phyloP scores from a whole-genome alignment of 2,113 vertebrate species.

The Picathartes gymnocephalus region DNA sequence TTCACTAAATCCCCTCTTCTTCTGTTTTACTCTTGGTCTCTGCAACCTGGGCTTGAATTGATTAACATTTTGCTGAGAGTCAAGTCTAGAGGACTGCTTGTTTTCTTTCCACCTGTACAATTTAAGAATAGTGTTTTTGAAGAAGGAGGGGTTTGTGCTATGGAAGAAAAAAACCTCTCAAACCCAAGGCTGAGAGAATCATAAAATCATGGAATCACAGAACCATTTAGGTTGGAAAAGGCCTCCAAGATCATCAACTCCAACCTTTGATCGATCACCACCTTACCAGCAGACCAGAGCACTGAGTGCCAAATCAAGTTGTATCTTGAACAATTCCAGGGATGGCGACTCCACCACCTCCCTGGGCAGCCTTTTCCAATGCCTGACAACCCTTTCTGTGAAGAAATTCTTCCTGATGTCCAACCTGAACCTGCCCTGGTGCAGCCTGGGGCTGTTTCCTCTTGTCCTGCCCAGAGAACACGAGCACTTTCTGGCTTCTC shows the following conservation, averaged over 20 bases:
- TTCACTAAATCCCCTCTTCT: background rate
- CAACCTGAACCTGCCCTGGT: background rate
- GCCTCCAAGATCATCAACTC: background rate
- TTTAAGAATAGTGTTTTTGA: background rate
- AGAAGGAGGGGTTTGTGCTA: background rate
- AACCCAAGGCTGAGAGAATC: background rate
- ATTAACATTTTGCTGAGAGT: background rate
- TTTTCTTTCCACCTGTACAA: background rate
- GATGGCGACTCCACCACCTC: background rate
- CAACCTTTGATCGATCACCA: background rate
- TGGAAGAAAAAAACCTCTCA: background rate
- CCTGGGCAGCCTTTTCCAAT: background rate
- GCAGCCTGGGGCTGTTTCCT: background rate
- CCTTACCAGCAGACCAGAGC: background rate
- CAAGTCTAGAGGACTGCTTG: background rate
- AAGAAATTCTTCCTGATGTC: background rate
- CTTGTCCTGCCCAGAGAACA: background rate
- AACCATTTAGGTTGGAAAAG: background rate
- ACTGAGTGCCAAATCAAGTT: background rate
- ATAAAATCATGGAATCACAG: background rate
- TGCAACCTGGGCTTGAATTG: background rate
- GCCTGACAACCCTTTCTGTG: background rate
- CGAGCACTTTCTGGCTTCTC: accelerated
- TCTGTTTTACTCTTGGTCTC: background rate
- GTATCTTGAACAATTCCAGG: background rate